Evolutionary conservation across 2,797 vertebrate species (phyloP).

Genomic region (Rhynchotus rufescens): DNA sequence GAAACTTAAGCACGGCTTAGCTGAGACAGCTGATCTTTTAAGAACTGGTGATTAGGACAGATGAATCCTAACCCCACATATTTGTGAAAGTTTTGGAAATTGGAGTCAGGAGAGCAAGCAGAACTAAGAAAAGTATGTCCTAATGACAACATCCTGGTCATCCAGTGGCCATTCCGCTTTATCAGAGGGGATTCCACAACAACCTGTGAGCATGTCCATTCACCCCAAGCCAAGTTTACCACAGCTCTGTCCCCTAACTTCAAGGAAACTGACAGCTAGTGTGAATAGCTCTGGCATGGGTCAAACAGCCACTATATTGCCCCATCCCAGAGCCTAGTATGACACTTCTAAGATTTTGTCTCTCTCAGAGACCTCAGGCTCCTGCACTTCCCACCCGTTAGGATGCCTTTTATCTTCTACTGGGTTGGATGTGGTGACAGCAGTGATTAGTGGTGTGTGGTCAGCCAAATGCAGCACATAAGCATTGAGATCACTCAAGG

Average conservation of each 20-base stretch:
- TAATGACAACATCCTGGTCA: background rate
- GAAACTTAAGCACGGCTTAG: background rate
- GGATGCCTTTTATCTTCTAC: background rate
- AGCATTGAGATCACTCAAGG: background rate
- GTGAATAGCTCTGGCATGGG: background rate
- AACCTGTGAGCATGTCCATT: background rate
- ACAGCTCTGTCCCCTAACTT: background rate
- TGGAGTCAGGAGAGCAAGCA: background rate
- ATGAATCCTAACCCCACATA: background rate
- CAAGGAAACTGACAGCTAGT: background rate
- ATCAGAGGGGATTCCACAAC: background rate
- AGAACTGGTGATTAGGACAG: background rate
- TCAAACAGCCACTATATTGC: background rate
- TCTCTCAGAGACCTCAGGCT: background rate
- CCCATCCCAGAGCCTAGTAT: background rate
- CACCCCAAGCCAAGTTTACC: background rate
- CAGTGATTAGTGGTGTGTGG: background rate
- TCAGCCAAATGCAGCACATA: background rate
- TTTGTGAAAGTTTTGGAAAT: background rate
- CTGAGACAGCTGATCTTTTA: background rate
- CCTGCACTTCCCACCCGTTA: background rate
- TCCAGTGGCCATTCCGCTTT: background rate
- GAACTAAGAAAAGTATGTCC: background rate
- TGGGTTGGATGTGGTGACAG: background rate
- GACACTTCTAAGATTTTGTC: background rate